Evolutionary conservation across 1,140 invertebrate species (phyloP), one percentile per base, ranked within the genome.

Genomic region (Meteorus sp.): DNA sequence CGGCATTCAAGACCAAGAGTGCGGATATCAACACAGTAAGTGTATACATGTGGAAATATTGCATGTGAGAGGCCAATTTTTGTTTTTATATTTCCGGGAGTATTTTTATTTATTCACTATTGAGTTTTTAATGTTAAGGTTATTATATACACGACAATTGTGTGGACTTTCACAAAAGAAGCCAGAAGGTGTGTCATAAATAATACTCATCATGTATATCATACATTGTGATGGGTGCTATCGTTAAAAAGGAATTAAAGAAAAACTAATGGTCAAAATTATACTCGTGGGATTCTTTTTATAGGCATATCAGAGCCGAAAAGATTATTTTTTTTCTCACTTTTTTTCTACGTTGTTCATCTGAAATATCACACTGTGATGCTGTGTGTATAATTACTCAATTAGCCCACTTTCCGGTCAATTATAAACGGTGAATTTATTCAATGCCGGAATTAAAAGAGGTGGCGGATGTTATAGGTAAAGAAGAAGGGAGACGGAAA

Each of bases 351-450:
- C 27, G 27, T 9, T 39, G 35, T n/a, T n/a, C n/a, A n/a, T n/a
- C n/a, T n/a, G n/a, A n/a, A n/a, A n/a, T 29, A 29, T 29, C 9
- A 29, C 4, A 29, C 27, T 29, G 9, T n/a, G 9, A 29, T 29
- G 27, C 27, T 29, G 27, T 29, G 9, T 44, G 13, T 22, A 27
- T 53, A 53, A 53, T 55, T 55, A 55, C 13, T 29, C 23, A 55
- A 44, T 55, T 43, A 55, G 35, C 39, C 39, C 22, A 43, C 52
- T 55, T 55, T 29, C 37, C 52, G 22, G 52, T 55, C 37, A 55
- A 55, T 55, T 55, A 55, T 55, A 20, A 44, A 43, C 15, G 37
- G n/a, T 41, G n/a, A 11, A 25, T 54, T 43, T 43, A 43, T 43
- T 55, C 23, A 50, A 31, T 50, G 47, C 9, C 7, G 19, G 20